Evolutionary conservation across 2,113 vertebrate species (phyloP).

Genomic region (Sebastes fasciatus): DNA sequence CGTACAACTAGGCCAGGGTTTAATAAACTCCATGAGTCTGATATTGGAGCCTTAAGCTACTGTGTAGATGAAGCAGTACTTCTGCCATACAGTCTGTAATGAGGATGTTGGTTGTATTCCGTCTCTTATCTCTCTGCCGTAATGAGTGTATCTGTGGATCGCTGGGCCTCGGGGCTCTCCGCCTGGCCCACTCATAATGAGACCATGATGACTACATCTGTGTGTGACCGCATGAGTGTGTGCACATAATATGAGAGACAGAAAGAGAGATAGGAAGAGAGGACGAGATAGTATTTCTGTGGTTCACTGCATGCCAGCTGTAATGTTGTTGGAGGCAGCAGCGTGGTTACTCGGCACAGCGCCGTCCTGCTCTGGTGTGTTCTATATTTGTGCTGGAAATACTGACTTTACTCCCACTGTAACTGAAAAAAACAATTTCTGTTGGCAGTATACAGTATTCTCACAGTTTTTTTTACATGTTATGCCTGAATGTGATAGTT

Average conservation of each 20-base stretch:
- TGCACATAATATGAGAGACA: background rate
- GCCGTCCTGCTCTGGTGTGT: background rate
- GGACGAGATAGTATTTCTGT: conserved; percentile 4
- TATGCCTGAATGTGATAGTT: no score
- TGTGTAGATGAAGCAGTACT: background rate
- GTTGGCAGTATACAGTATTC: no score
- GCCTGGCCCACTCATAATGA: conserved; percentile 58
- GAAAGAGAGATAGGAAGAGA: background rate
- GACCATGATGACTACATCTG: conserved; percentile 52
- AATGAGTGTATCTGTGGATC: conserved; percentile 42
- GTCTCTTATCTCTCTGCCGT: conserved; percentile 29
- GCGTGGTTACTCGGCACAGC: background rate
- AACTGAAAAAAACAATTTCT: no score
- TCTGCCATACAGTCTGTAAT: conserved; percentile 16
- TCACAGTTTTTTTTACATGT: no score
- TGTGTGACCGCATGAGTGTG: conserved; percentile 21
- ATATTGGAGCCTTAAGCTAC: background rate
- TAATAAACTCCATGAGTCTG: background rate
- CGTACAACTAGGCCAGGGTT: background rate
- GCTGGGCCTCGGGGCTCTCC: conserved; percentile 36
- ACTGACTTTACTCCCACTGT: no score
- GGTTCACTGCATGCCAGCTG: background rate
- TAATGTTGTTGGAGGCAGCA: conserved; percentile 13
- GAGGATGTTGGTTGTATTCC: conserved; percentile 11
- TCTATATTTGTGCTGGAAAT: no score